Evolutionary conservation across 2,888 invertebrate species (phyloP), one percentile per base, ranked within the genome.

Genomic region (Bimastos eiseni): DNA sequence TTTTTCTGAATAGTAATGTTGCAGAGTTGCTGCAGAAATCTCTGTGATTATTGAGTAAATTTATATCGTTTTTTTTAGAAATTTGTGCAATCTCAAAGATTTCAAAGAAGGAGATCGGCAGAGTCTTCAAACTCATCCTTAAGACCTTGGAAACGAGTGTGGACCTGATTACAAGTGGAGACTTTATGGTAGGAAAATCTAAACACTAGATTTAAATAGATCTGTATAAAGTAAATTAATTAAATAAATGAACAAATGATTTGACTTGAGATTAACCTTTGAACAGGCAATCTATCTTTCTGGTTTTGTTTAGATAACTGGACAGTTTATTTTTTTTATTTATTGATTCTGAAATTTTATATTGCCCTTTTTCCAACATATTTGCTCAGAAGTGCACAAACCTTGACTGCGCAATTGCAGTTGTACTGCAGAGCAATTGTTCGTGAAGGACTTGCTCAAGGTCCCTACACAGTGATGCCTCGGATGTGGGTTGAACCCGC

Each of bases 31-130:
- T n/a, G n/a, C n/a, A n/a, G n/a, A n/a, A n/a, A n/a, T n/a, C n/a
- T n/a, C n/a, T n/a, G n/a, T n/a, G n/a, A n/a, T n/a, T n/a, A n/a
- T n/a, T n/a, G n/a, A 17, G 8, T 70, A n/a, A 70, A 70, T n/a
- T 30, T 30, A 70, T 70, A 70, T 70, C 36, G 34, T 37, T 86
- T 86, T 86, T 86, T 91, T 3, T 93, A 94, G 99, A 99, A 96
- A 99, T 99, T 92, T 99, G 99, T 95, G 99, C 99, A 0, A 98
- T 99, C 90, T 99, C 99, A 94, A 98, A 98, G 96, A 98, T 99
- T 91, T 98, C 99, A 94, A 99, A 99, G 96, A 98, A 99, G 94
- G 99, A 99, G 96, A 99, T 99, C 91, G 99, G 99, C 0, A 96
- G 99, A 93, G 99, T 99, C 95, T 99, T 99, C 95, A 99, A 99